Evolutionary conservation across 2,113 vertebrate genomes (phyloP), one percentile per base, ranked within the genome.

Genomic region (Vombatus ursinus): DNA sequence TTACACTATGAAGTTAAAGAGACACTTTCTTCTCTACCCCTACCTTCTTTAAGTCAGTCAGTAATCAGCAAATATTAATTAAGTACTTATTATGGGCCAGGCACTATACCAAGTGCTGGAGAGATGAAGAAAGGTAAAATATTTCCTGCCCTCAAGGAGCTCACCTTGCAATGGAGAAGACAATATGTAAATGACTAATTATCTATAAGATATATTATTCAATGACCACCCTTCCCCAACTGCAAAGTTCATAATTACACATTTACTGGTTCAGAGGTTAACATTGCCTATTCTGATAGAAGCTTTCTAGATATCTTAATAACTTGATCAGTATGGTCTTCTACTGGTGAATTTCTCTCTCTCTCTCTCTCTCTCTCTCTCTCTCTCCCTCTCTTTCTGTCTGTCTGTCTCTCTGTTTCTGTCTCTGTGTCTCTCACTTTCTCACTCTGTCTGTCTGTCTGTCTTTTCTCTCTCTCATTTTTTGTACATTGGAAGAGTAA

Each of bases 191-290:
- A 84, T 84, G 19, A 84, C n/a, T 84, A 84, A 16, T 22, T 84
- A 22, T 37, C 68, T 84, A 44, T 6, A 44, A 22, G 19, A n/a
- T 84, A 22, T 90, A 95, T 95, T 91, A 96, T 96, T 96, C 97
- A 94, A 51, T 94, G 91, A 77, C 92, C 96, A 98, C 96, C 89
- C 47, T 97, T 97, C 98, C 97, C 96, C 95, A 97, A 95, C 98
- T 98, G 98, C 97, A 98, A 98, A 98, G 96, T 97, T 98, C 97
- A 97, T 98, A 98, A 98, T 98, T 98, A 98, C 98, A 98, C 97
- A 98, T 98, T 98, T 98, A 97, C 96, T 97, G 97, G 97, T 98
- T 98, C 98, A 97, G 98, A 99, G 98, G 98, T 98, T 98, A 98
- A 98, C 98, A 97, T 97, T 98, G 97, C 97, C 93, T 94, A 98